Evolutionary conservation across 2,113 vertebrate species (phyloP).

Genomic region (Elachura formosa): DNA sequence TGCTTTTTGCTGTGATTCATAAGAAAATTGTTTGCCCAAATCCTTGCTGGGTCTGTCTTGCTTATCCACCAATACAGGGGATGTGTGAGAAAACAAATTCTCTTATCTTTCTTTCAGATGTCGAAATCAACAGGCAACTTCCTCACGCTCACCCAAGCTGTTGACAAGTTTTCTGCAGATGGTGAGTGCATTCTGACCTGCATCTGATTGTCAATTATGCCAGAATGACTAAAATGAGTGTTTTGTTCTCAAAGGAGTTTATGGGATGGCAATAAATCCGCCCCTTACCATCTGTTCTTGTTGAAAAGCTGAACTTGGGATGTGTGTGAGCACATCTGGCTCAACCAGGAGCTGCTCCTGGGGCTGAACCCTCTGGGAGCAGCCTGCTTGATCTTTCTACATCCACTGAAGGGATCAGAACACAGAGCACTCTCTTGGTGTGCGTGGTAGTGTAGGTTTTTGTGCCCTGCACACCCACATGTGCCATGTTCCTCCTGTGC

Average conservation of each 20-base stretch:
- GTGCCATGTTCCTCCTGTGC: fast-evolving
- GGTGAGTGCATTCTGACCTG: constrained; percentile 71
- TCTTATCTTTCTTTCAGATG: constrained; percentile 79
- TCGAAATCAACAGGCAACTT: constrained; percentile 99
- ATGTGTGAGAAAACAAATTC: background rate
- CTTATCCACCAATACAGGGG: background rate
- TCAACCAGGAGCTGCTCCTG: background rate
- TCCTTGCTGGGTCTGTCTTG: background rate
- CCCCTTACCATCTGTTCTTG: background rate
- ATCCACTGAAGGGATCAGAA: fast-evolving
- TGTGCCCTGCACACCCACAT: fast-evolving
- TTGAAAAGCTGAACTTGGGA: background rate
- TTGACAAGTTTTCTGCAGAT: constrained; percentile 95
- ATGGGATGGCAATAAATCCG: background rate
- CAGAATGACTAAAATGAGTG: background rate
- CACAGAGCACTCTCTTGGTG: fast-evolving
- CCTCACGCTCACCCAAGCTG: constrained; percentile 85
- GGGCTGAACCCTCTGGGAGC: background rate
- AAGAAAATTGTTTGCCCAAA: background rate
- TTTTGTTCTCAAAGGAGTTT: background rate
- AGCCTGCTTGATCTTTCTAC: fast-evolving
- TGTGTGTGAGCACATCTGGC: background rate
- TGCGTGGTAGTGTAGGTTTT: fast-evolving
- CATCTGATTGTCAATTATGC: background rate
- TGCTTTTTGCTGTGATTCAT: background rate